These are phyloP conservation scores for Albula glossodonta DNA, from an alignment of 2,113 vertebrate genomes.

Conservation along the genomic window DNA sequence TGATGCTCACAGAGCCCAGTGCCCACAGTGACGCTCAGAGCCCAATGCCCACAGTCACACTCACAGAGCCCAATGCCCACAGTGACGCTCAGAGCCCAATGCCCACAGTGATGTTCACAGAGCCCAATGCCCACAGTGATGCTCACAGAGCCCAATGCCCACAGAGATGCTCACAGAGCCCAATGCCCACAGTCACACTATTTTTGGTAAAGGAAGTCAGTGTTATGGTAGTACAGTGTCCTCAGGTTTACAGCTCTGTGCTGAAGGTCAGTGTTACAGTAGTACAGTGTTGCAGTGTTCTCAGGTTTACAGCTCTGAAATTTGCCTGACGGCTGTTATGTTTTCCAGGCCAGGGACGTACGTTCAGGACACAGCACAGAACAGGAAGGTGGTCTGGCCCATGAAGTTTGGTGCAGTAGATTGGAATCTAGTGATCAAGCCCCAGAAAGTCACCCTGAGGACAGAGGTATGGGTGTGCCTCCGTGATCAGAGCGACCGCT, in stretches of 20 bases:
- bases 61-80: no score
- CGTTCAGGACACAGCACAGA: slow-evolving; percentile 13
- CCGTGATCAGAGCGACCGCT: no score
- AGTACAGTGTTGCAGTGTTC: not conserved
- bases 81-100: no score
- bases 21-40: no score
- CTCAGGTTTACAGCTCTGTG: not conserved
- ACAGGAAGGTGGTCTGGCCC: slow-evolving; percentile 76
- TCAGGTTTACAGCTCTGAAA: not conserved
- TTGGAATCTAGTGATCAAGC: slow-evolving; percentile 69
- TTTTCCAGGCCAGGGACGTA: slow-evolving; percentile 77
- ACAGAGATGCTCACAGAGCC: no score
- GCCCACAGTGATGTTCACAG: no score
- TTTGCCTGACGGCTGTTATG: slow-evolving; percentile 23
- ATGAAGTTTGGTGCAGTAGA: slow-evolving; percentile 85
- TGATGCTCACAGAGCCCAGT: no score
- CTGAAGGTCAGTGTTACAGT: not conserved
- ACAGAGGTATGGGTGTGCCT: slow-evolving; percentile 61
- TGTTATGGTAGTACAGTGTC: not conserved
- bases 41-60: no score
- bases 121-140: no score
- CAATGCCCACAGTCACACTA: no score
- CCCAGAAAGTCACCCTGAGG: slow-evolving; percentile 67
- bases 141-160: no score
- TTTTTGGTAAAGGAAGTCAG: no score